Conservation (phyloP, 2,113 vertebrate genomes). For the Corythaixoides concolor region DNA sequence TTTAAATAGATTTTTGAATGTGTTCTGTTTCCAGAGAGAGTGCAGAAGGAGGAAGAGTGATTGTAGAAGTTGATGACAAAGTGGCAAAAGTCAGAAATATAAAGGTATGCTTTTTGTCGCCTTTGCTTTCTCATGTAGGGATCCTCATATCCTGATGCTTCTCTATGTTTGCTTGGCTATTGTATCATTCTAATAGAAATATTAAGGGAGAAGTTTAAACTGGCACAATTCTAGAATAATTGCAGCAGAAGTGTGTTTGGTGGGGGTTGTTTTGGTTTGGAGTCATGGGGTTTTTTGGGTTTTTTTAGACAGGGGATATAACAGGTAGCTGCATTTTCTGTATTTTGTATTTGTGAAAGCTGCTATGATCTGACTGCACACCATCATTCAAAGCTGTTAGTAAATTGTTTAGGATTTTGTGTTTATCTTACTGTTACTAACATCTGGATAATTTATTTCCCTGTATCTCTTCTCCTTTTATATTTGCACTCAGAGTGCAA, state of each 20-base stretch:
- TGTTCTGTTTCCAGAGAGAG: slow-evolving; percentile 81
- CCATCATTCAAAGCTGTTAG: neutral
- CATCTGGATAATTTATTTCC: neutral
- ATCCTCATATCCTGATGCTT: neutral
- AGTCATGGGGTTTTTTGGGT: neutral
- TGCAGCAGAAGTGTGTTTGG: neutral
- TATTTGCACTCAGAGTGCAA: neutral
- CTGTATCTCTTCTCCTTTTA: neutral
- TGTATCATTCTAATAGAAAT: neutral
- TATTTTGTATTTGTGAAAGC: neutral
- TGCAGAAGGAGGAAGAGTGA: slow-evolving; percentile 83
- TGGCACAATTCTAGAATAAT: neutral
- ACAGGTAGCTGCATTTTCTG: neutral
- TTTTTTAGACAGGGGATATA: neutral
- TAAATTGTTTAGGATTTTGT: neutral
- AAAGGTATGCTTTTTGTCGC: slow-evolving; percentile 83
- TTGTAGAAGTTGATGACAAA: slow-evolving; percentile 90
- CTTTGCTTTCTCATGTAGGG: neutral
- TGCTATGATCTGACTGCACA: neutral
- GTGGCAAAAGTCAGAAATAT: slow-evolving; percentile 86
- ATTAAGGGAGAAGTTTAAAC: neutral
- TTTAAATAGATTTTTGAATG: neutral
- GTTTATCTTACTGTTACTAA: neutral
- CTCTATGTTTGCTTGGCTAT: neutral
- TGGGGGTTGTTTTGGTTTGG: neutral